Conservation (phyloP, 2,888 invertebrate species). For the Microctonus hyperodae region DNA sequence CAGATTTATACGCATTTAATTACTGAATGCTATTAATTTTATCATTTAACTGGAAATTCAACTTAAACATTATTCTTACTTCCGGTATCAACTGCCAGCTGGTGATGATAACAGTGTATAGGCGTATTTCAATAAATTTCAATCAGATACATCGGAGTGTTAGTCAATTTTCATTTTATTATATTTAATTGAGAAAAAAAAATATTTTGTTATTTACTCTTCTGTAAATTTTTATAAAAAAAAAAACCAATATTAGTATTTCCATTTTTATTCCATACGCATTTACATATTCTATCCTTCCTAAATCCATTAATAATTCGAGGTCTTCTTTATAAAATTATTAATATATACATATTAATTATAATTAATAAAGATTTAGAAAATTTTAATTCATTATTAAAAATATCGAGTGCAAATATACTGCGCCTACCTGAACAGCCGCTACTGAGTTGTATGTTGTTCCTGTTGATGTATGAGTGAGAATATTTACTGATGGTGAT, state of each 20-base stretch:
- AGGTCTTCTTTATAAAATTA: background rate
- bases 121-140: no score
- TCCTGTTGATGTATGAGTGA: conserved; percentile 52
- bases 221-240: no score
- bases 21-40: background rate
- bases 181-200: no score
- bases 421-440: conserved; percentile 58
- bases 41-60: background rate
- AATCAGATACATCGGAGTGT: no score
- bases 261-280: background rate
- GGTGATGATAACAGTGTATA: no score
- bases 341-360: background rate
- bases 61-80: conserved; percentile 31
- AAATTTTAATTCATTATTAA: background rate
- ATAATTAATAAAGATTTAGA: background rate
- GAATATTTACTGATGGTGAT: conserved; percentile 50
- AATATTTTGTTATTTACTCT: no score
- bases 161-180: no score
- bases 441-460: conserved; percentile 58
- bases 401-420: background rate
- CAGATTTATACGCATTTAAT: background rate
- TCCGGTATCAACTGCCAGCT: no score
- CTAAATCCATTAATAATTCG: background rate
- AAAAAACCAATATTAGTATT: conserved; percentile 5
- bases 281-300: background rate